Evolutionary conservation across 2,113 vertebrate species (phyloP), one percentile per base, ranked within the genome.

Genomic region (Anarrhichthys ocellatus): DNA sequence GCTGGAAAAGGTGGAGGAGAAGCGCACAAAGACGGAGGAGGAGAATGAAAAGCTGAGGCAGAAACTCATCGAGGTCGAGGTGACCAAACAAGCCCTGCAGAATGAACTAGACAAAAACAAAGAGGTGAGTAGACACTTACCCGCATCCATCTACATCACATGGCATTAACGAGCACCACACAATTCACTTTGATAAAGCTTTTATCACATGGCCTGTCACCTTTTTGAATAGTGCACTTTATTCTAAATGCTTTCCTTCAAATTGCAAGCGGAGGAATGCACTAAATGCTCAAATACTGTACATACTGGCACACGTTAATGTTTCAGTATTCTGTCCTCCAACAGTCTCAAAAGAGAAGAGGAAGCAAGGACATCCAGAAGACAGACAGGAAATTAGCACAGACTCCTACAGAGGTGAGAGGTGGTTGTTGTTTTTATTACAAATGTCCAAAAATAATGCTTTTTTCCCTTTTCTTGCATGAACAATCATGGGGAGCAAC

Each of bases 1-100:
- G 88, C 89, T 99, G 86, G 97, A 99, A 94, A 99, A 98, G 1
- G 97, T 99, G 81, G 98, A 99, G 94, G 98, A 99, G 92, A 99
- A 98, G 76, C 96, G 98, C 27, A 96, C 97, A 4, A 97, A 96
- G 91, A 99, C 97, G 8, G 98, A 99, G 86, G 98, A 99, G 40
- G 98, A 99, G 93, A 99, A 99, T 65, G 97, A 99, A 82, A 97
- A 97, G 72, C 91, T 99, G 85, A 96, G 98, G 67, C 97, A 98
- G 90, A 97, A 98, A 76, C 96, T 99, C 50, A 98, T 99, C 76
- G 96, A 99, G 88, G 97, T 98, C 82, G 98, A 99, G 83, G 97
- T 98, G 91, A 95, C 96, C 75, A 99, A 99, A 84, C 97, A 99
- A 85, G 97, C 97, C 27, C 94, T 99, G 82, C 98, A 99, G 93